Percentiles rank a stretch among this genome's conserved stretches.
Conservation (phyloP, 2,113 vertebrate species). For the Todiramphus chloris region DNA sequence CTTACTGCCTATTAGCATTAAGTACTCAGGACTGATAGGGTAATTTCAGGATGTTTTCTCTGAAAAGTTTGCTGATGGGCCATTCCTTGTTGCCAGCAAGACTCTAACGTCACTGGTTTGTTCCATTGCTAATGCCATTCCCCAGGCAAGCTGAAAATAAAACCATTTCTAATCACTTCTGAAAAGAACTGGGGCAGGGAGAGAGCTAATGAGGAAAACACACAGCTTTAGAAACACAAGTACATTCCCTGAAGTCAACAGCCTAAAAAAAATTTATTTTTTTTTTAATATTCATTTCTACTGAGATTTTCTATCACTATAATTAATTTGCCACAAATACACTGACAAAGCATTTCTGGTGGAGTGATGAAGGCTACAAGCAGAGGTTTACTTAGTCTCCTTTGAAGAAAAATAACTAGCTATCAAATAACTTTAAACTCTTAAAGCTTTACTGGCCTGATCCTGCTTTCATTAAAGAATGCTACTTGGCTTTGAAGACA, state of each 20-base stretch:
- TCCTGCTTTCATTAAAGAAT: constrained; percentile 37
- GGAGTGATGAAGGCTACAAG: constrained; percentile 56
- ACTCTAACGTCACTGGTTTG: background rate
- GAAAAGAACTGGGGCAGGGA: constrained; percentile 7
- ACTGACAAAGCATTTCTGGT: constrained; percentile 58
- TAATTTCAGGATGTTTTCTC: background rate
- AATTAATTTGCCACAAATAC: constrained; percentile 66
- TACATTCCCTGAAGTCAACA: constrained; percentile 34
- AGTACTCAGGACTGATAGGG: rapidly evolving
- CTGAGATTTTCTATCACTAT: constrained; percentile 9
- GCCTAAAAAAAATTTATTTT: background rate
- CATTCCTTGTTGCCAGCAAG: background rate
- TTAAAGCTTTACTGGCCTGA: constrained; percentile 33
- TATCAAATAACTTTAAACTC: constrained; percentile 43
- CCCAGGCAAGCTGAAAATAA: constrained; percentile 27
- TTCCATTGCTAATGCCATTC: constrained; percentile 34
- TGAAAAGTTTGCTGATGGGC: background rate
- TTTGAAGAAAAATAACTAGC: constrained; percentile 62
- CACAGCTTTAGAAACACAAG: background rate
- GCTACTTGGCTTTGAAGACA: constrained; percentile 21
- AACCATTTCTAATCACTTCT: constrained; percentile 43
- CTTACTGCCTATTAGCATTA: background rate
- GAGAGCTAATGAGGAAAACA: constrained; percentile 31
- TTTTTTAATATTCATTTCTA: constrained; percentile 33
- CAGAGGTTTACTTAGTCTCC: constrained; percentile 34